Conservation (phyloP, 2,888 invertebrate species). For the Drosophila phalerata region DNA sequence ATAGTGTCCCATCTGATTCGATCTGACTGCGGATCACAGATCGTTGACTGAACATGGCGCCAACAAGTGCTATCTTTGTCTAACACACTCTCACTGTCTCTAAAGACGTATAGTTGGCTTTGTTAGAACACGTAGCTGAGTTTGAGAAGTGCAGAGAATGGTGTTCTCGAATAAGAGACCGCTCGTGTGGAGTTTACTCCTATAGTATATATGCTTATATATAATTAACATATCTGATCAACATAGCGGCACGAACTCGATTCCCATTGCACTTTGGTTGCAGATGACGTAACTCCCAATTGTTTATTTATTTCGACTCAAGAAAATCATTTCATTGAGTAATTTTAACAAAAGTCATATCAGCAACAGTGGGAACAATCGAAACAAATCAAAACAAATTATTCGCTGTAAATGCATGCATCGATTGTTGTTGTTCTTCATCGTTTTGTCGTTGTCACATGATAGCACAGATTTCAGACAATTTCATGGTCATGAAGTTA, state of each 20-base stretch:
- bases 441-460: neutral
- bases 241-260: slow-evolving; percentile 41
- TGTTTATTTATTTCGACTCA: slow-evolving; percentile 5
- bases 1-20: neutral
- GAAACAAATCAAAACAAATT: slow-evolving; percentile 33
- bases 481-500: slow-evolving; percentile 6
- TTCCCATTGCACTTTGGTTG: slow-evolving; percentile 39
- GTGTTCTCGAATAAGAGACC: neutral
- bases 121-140: slow-evolving; percentile 33
- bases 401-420: slow-evolving; percentile 22
- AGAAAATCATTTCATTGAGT: slow-evolving; percentile 33
- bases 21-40: slow-evolving; percentile 3
- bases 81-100: neutral
- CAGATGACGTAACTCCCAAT: slow-evolving; percentile 43
- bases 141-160: slow-evolving; percentile 33
- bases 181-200: too few relatives aligned
- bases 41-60: slow-evolving; percentile 9
- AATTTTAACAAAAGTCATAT: slow-evolving; percentile 11
- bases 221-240: slow-evolving; percentile 35
- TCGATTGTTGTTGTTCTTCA: neutral
- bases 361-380: neutral
- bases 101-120: slow-evolving; percentile 1
- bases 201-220: neutral
- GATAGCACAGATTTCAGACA: neutral
- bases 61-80: neutral